A percentile compares a stretch with the other conserved stretches of the same genome.
Evolutionary conservation across 2,888 invertebrate genomes (phyloP).

Genomic region (Venusia cambrica): DNA sequence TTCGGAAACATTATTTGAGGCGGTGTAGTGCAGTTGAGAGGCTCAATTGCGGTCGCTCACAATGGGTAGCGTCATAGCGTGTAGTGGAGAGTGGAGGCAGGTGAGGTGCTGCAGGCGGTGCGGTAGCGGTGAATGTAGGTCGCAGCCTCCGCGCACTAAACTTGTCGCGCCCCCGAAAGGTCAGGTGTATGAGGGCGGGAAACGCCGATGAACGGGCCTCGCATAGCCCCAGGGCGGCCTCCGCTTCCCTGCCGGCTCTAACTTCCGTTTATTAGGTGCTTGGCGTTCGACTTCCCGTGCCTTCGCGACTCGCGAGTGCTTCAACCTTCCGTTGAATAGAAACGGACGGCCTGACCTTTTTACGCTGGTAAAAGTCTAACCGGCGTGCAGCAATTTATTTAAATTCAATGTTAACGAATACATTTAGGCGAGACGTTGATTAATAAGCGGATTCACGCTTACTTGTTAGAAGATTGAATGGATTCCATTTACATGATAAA

Average conservation of each 20-base stretch:
- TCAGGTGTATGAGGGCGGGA: conserved; percentile 78
- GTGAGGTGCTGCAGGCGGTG: conserved; percentile 37
- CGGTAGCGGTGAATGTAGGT: conserved; percentile 67
- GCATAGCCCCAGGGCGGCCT: conserved; percentile 32
- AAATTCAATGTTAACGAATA: conserved; percentile 57
- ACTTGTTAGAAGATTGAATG: conserved; percentile 40
- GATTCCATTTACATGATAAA: conserved; percentile 45
- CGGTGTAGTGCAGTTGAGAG: conserved; percentile 52
- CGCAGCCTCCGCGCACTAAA: conserved; percentile 72
- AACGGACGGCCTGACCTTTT: conserved; percentile 38
- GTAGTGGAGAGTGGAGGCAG: conserved; percentile 26
- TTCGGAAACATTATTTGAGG: conserved; percentile 59
- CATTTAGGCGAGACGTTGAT: conserved; percentile 44
- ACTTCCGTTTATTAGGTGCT: conserved; percentile 70
- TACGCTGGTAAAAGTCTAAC: conserved; percentile 37
- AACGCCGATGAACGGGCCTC: conserved; percentile 65
- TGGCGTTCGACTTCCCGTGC: conserved; percentile 55
- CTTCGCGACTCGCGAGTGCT: conserved; percentile 33
- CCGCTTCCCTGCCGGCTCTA: conserved; percentile 49
- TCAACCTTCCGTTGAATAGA: conserved; percentile 37
- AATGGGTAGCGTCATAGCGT: conserved; percentile 40
- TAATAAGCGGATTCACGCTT: conserved; percentile 47
- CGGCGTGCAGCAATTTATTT: conserved; percentile 45
- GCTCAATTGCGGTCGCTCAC: conserved; percentile 62
- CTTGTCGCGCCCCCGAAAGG: conserved; percentile 75